Evolutionary conservation across 2,113 vertebrate species (phyloP).

Genomic region (Rhinoderma darwinii): DNA sequence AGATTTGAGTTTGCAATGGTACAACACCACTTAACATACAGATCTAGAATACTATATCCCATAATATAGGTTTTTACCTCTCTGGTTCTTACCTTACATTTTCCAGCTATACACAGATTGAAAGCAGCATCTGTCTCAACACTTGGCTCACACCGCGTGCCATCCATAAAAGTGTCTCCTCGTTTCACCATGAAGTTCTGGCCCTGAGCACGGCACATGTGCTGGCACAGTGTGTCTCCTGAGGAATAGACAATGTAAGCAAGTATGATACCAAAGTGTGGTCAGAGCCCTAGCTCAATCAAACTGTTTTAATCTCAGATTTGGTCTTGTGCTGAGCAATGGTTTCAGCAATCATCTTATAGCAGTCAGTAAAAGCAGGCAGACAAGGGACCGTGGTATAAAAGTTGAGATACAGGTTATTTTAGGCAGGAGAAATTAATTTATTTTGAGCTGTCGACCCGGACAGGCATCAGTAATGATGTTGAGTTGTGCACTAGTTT

Average conservation of each 20-base stretch:
- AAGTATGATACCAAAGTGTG: not conserved
- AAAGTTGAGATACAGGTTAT: no score
- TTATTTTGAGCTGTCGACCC: no score
- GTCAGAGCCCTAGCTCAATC: not conserved
- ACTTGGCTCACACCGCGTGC: slow-evolving; percentile 85
- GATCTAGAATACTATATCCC: not conserved
- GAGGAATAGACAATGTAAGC: slow-evolving; percentile 40
- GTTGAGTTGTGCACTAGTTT: no score
- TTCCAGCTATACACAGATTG: slow-evolving; percentile 80
- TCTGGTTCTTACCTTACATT: slow-evolving; percentile 79
- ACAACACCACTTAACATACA: no score
- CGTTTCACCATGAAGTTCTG: slow-evolving; percentile 87
- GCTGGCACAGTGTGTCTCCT: slow-evolving; percentile 87
- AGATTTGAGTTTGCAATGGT: no score
- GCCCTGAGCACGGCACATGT: slow-evolving; percentile 82
- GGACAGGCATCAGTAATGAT: no score
- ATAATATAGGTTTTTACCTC: not conserved
- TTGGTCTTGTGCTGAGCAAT: no score
- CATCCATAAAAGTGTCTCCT: slow-evolving; percentile 83
- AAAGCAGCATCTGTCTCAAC: slow-evolving; percentile 62
- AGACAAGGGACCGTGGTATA: no score
- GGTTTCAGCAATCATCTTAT: no score
- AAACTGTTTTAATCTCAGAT: not conserved
- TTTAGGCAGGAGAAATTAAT: no score
- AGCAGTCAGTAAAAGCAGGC: no score